Evolutionary conservation across 2,888 invertebrate species (phyloP), one percentile per base, ranked within the genome.

Genomic region (Siphlonurus alternatus): DNA sequence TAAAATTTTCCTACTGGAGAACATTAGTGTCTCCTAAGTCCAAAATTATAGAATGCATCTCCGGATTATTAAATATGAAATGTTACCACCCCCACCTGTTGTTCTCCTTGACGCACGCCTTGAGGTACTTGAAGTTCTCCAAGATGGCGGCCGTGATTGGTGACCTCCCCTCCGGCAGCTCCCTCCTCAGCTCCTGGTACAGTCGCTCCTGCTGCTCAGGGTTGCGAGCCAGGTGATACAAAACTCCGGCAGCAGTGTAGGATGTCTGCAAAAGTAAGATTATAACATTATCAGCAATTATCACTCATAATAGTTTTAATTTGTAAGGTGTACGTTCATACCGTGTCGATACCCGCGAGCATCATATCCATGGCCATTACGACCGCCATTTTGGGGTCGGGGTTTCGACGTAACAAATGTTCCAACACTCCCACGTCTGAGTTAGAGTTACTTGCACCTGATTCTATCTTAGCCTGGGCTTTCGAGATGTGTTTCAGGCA

Each of bases 141-240:
- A 0, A 79, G 76, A 22, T 76, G 67, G 66, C 78, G 76, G 24
- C 78, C 77, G 66, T 74, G 68, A 88, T 76, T 67, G 76, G 78
- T 1, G 79, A 75, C 72, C 81, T 79, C 24, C 74, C 73, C 65
- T 71, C 73, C 7, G 85, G 83, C 66, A 87, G 76, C 65, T 81
- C 75, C 25, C 71, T 72, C 68, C 79, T 77, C 25, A 88, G 74
- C 76, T 89, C 88, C 23, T 78, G 71, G 71, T 82, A 69, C 73
- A 71, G 75, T 67, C 75, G 79, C 68, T 78, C 79, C 72, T 89
- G 89, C 66, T 82, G 83, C 64, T 84, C 81, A 15, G 79, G 78
- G 75, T 88, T 87, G 70, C 82, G 83, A 7, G 88, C 84, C 68
- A 90, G 74, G 72, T 88, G 83, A 75, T 88, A 89, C 65, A 89